Conservation (phyloP, 2,888 invertebrate species). For the Agrypnus murinus region DNA sequence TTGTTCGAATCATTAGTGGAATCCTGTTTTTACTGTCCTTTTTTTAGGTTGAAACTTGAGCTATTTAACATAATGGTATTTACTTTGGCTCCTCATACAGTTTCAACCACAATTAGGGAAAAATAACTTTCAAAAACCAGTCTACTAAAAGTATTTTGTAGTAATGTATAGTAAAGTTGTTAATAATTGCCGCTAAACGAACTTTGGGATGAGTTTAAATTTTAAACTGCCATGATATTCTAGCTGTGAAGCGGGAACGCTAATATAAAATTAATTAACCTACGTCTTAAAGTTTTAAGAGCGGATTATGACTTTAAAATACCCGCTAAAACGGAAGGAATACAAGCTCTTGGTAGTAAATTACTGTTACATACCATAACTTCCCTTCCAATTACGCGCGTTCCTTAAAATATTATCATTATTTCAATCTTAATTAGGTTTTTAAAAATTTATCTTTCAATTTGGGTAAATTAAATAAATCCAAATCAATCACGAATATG, state of each 20-base stretch:
- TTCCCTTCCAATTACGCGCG: slow-evolving; percentile 37
- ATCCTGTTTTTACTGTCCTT: slow-evolving; percentile 24
- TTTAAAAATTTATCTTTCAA: too few relatives aligned
- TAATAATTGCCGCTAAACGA: slow-evolving; percentile 32
- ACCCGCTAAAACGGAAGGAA: slow-evolving; percentile 41
- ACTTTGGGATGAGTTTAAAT: slow-evolving; percentile 12
- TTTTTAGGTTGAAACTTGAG: neutral
- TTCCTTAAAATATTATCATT: slow-evolving; percentile 37
- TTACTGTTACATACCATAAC: slow-evolving; percentile 43
- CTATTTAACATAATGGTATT: slow-evolving; percentile 28
- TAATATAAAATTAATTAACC: slow-evolving; percentile 54
- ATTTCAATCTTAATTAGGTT: slow-evolving; percentile 1
- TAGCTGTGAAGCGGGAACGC: slow-evolving; percentile 34
- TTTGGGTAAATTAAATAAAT: too few relatives aligned
- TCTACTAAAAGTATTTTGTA: too few relatives aligned
- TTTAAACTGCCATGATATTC: slow-evolving; percentile 25
- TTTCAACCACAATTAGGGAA: too few relatives aligned
- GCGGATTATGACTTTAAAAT: slow-evolving; percentile 44
- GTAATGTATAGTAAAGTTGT: neutral
- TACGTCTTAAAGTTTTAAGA: slow-evolving; percentile 49
- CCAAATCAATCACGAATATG: neutral
- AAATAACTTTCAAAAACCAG: too few relatives aligned
- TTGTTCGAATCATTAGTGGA: slow-evolving; percentile 24
- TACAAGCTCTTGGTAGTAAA: slow-evolving; percentile 41
- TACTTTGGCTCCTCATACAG: neutral